Evolutionary conservation across 2,113 vertebrate species (phyloP), one percentile per base, ranked within the genome.

Genomic region (Centropristis striata): DNA sequence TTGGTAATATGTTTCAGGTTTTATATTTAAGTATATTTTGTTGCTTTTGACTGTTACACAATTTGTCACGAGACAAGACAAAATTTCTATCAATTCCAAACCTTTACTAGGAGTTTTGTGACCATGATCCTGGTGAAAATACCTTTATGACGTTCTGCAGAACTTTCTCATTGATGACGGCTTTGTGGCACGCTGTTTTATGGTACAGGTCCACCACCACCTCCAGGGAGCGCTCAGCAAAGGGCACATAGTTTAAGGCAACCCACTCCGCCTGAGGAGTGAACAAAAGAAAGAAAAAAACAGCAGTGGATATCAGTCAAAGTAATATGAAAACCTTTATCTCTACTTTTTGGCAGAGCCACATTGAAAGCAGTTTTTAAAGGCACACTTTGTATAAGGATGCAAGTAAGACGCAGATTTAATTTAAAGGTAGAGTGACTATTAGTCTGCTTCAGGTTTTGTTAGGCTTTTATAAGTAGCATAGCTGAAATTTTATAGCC

Each of bases 171-270:
- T 94, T 97, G 93, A 99, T 97, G 81, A 99, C 98, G 49, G 98
- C 98, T 95, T 99, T 99, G 92, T 99, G 98, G 90, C 98, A 99
- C 46, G 98, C 98, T 39, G 98, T 99, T 92, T 99, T 99, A 80
- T 99, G 98, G 92, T 99, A 99, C 55, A 99, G 95, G 90, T 99
- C 98, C 89, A 98, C 97, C 88, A 99, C 95, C 86, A 98, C 97
- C 95, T 99, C 98, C 88, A 99, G 59, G 41, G 98, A 99, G 68
- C 96, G 96, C 93, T 99, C 98, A 61, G 98, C 98, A 95, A 99
- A 99, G 8, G 98, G 98, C 79, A 99, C 98, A 0, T 99, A 99
- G 96, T 99, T 99, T 96, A 99, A 93, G 86, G 98, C 98, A 84
- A 99, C 97, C 98, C 98, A 99, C 87, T 99, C 98, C 0, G 98